Evolutionary conservation across 2,888 invertebrate species (phyloP).

Genomic region (Ernsta delagoae): DNA sequence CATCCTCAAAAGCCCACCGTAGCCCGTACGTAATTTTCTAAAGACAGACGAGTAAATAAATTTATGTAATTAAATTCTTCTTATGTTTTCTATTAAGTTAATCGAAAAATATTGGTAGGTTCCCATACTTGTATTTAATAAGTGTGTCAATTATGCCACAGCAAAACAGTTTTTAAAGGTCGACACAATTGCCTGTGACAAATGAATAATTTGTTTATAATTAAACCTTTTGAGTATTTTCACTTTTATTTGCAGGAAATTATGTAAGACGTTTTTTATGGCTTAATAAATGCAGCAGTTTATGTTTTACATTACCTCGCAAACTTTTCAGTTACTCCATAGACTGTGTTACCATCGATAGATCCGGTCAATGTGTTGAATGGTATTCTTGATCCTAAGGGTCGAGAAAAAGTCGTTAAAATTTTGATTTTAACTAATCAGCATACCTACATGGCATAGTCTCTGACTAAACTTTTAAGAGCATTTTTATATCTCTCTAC

Average conservation of each 20-base stretch:
- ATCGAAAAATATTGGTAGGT: neutral
- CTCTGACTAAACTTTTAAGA: too few species aligned
- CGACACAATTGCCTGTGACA: neutral
- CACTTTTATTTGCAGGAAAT: neutral
- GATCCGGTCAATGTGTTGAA: constrained; percentile 95
- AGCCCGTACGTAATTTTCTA: constrained; percentile 92
- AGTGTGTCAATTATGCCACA: too few species aligned
- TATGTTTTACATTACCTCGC: constrained; percentile 81
- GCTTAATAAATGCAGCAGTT: neutral
- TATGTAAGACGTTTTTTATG: neutral
- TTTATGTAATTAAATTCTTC: too few species aligned
- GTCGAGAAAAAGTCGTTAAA: constrained; percentile 40
- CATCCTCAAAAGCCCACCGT: constrained; percentile 93
- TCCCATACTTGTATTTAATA: too few species aligned
- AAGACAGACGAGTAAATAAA: neutral
- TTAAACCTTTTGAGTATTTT: neutral
- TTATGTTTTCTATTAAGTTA: too few species aligned
- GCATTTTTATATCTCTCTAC: neutral
- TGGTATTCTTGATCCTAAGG: constrained; percentile 91
- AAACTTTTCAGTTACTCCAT: constrained; percentile 93
- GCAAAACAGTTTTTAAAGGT: neutral
- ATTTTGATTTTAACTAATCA: neutral
- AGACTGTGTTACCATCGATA: constrained; percentile 95
- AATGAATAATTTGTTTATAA: neutral
- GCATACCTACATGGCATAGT: too few species aligned